phyloP scores from a whole-genome alignment of 2,888 invertebrate species.

The Autographa pulchrina region DNA sequence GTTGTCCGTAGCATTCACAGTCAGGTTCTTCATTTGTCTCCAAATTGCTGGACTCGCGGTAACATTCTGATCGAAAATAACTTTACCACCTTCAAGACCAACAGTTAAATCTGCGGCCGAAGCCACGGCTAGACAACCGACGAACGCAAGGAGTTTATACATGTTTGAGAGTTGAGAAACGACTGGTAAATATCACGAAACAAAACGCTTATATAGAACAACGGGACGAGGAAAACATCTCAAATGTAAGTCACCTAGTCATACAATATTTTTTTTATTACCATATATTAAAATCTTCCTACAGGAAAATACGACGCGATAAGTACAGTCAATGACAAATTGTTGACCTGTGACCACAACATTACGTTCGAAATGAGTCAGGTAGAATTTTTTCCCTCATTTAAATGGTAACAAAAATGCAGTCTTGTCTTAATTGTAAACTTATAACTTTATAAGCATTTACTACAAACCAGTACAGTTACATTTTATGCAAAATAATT shows the following conservation, averaged over 20 bases:
- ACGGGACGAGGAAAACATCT: conserved; percentile 77
- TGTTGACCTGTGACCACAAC: conserved; percentile 36
- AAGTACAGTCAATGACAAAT: conserved; percentile 64
- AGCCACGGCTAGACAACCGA: conserved; percentile 66
- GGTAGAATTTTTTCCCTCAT: conserved; percentile 1
- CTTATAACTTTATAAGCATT: not conserved
- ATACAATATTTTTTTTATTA: conserved; percentile 72
- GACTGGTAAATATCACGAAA: conserved; percentile 64
- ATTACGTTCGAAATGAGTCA: conserved; percentile 49
- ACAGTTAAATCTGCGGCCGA: conserved; percentile 71
- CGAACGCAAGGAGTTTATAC: conserved; percentile 61
- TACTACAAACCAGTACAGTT: not conserved
- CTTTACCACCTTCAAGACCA: conserved; percentile 69
- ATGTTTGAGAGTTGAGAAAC: conserved; percentile 64
- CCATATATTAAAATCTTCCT: conserved; percentile 76
- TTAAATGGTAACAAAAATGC: not conserved
- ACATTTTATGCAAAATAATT: not conserved
- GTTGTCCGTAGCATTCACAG: conserved; percentile 69
- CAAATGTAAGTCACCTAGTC: conserved; percentile 67
- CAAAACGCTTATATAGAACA: conserved; percentile 72
- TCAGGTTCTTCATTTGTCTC: conserved; percentile 73
- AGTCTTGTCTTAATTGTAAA: not conserved
- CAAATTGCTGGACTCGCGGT: conserved; percentile 80
- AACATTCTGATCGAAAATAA: conserved; percentile 74
- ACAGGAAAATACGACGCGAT: conserved; percentile 75